A percentile compares a stretch with the other conserved stretches of the same genome.
These are phyloP conservation scores for Pristionchus arcanus DNA, from an alignment of 2,888 invertebrate species.

Conservation along the genomic window DNA sequence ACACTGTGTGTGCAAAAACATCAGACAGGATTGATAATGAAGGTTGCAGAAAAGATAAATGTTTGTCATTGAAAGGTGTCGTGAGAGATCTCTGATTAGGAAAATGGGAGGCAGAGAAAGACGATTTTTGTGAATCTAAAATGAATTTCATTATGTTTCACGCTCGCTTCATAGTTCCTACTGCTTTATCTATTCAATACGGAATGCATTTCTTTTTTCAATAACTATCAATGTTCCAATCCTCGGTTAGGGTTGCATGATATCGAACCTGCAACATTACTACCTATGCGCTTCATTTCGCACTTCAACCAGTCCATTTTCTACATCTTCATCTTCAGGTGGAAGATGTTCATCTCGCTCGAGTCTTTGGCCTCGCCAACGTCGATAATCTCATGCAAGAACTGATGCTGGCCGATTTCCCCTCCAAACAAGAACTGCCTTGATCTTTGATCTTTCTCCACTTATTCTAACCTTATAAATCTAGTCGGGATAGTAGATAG, in stretches of 20 bases:
- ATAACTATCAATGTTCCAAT: too few relatives aligned
- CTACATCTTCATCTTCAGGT: slow-evolving; percentile 57
- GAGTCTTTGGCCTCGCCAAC: slow-evolving; percentile 73
- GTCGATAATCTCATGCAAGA: slow-evolving; percentile 74
- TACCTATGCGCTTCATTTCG: too few relatives aligned
- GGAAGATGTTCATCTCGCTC: slow-evolving; percentile 75
- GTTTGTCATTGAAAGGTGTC: not conserved
- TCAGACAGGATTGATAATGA: not conserved
- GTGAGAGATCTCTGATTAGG: not conserved
- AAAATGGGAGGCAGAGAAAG: too few relatives aligned
- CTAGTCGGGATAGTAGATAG: slow-evolving; percentile 36
- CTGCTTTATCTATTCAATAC: not conserved
- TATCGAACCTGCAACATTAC: too few relatives aligned
- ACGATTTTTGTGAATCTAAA: too few relatives aligned
- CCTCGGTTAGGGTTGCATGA: too few relatives aligned
- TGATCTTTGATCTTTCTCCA: not conserved
- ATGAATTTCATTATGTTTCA: too few relatives aligned
- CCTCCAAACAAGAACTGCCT: slow-evolving; percentile 26
- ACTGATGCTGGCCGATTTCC: slow-evolving; percentile 55
- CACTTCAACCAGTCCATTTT: too few relatives aligned
- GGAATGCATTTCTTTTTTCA: too few relatives aligned
- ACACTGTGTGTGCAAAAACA: too few relatives aligned
- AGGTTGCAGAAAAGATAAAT: not conserved
- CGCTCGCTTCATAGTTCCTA: too few relatives aligned
- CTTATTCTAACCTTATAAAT: not conserved